Conservation (phyloP, 2,888 invertebrate genomes). For the Agrotis clavis region DNA sequence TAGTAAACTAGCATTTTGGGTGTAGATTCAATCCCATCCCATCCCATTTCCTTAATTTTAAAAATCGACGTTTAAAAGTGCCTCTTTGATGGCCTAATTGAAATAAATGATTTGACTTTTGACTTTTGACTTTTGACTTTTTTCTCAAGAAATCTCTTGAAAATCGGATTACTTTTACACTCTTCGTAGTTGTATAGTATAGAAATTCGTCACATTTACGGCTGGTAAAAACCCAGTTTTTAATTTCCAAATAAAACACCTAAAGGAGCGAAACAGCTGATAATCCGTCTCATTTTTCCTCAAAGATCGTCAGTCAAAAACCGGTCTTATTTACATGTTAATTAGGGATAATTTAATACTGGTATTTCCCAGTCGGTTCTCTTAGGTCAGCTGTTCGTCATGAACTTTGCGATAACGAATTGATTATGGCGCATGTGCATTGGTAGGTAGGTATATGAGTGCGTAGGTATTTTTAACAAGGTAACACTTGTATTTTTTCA, state of each 20-base stretch:
- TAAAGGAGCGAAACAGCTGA: not conserved
- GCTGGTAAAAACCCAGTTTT: too few species aligned
- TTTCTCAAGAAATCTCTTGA: too few species aligned
- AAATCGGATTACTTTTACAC: too few species aligned
- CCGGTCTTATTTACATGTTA: not conserved
- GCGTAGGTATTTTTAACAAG: not conserved
- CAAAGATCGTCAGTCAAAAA: constrained; percentile 5
- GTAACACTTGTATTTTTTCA: not conserved
- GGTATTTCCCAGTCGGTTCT: constrained; percentile 35
- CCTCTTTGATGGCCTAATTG: too few species aligned
- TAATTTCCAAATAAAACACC: not conserved
- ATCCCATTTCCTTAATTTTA: too few species aligned
- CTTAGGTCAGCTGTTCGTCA: constrained; percentile 29
- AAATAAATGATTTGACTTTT: too few species aligned
- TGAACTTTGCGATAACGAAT: constrained; percentile 13
- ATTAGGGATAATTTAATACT: not conserved
- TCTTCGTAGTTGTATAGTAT: too few species aligned
- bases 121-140: too few species aligned
- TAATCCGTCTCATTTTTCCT: constrained; percentile 19
- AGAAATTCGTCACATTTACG: too few species aligned
- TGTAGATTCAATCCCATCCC: too few species aligned
- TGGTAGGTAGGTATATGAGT: not conserved
- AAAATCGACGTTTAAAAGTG: too few species aligned
- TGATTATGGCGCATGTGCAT: constrained; percentile 2
- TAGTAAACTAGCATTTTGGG: too few species aligned